Percentiles rank a stretch among this genome's conserved stretches.
Evolutionary conservation across 2,113 vertebrate genomes (phyloP).

Genomic region (Erythrolamprus reginae): DNA sequence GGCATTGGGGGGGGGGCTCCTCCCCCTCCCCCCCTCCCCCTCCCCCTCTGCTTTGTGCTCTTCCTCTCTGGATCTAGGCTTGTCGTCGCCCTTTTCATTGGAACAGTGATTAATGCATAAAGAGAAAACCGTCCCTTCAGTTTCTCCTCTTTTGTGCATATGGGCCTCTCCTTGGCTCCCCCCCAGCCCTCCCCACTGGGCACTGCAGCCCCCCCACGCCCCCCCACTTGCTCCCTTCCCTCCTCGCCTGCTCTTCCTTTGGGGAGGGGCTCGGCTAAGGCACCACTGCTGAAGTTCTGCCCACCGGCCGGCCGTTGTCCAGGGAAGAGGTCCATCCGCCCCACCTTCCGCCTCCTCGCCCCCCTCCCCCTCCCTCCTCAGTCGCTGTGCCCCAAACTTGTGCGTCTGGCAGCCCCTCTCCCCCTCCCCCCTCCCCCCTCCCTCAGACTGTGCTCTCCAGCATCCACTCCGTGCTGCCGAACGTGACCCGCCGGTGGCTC

Average conservation of each 20-base stretch:
- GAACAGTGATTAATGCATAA: conserved; percentile 60
- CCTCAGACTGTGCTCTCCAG: conserved; percentile 91
- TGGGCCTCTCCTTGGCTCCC: conserved; percentile 37
- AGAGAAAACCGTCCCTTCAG: conserved; percentile 62
- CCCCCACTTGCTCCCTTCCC: background rate
- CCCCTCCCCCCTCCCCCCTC: background rate
- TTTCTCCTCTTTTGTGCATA: conserved; percentile 85
- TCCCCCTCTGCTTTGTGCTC: background rate
- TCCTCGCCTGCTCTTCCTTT: background rate
- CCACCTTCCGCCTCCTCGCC: background rate
- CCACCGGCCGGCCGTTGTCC: conserved; percentile 49
- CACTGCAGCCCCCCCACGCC: background rate
- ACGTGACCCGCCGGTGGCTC: conserved; percentile 78
- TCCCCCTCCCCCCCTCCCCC: background rate
- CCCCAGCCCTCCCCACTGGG: background rate
- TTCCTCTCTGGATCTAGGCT: background rate
- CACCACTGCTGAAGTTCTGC: conserved; percentile 67
- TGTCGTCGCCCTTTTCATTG: conserved; percentile 44
- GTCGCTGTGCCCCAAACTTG: background rate
- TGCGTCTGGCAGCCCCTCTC: background rate
- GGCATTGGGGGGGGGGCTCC: background rate
- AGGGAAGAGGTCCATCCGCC: background rate
- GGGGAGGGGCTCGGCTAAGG: conserved; percentile 61
- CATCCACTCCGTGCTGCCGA: conserved; percentile 97
- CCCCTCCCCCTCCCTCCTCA: background rate